These are phyloP conservation scores for Xestobium rufovillosum DNA, from an alignment of 2,888 invertebrate species.

Conservation along the genomic window DNA sequence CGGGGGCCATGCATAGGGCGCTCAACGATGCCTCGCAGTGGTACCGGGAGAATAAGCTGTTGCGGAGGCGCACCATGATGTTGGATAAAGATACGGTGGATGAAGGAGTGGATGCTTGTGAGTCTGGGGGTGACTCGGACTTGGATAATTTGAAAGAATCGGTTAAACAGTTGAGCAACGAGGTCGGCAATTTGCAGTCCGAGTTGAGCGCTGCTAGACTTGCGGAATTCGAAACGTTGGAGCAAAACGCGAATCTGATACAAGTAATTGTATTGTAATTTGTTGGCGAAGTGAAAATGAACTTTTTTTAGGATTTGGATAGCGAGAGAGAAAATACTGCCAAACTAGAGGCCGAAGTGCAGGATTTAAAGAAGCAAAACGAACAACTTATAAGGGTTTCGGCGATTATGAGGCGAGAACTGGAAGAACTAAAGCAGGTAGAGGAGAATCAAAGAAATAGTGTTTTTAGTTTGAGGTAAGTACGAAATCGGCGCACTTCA, in stretches of 20 bases:
- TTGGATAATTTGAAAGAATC: constrained; percentile 62
- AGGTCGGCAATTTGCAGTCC: constrained; percentile 59
- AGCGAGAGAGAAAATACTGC: constrained; percentile 43
- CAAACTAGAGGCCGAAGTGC: constrained; percentile 50
- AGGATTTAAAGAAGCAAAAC: constrained; percentile 46
- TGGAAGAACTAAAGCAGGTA: constrained; percentile 52
- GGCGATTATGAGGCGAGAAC: constrained; percentile 58
- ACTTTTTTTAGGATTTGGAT: constrained; percentile 48
- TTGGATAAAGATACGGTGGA: constrained; percentile 54
- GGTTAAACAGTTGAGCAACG: constrained; percentile 55
- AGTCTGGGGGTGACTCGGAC: constrained; percentile 52
- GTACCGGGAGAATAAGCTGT: constrained; percentile 68
- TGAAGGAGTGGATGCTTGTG: constrained; percentile 42
- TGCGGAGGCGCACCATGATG: constrained; percentile 61
- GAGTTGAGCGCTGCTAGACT: constrained; percentile 56
- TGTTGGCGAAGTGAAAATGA: no score
- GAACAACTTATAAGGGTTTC: constrained; percentile 59
- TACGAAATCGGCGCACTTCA: constrained; percentile 15
- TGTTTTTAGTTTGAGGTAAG: constrained; percentile 46
- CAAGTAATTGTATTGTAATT: no score
- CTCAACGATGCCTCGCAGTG: constrained; percentile 64
- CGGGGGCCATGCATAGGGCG: constrained; percentile 66
- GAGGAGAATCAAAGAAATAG: constrained; percentile 56
- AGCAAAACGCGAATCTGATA: constrained; percentile 50
- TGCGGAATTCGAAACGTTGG: constrained; percentile 65